Conservation (phyloP, 2,113 vertebrate species). For the Tyto alba region DNA sequence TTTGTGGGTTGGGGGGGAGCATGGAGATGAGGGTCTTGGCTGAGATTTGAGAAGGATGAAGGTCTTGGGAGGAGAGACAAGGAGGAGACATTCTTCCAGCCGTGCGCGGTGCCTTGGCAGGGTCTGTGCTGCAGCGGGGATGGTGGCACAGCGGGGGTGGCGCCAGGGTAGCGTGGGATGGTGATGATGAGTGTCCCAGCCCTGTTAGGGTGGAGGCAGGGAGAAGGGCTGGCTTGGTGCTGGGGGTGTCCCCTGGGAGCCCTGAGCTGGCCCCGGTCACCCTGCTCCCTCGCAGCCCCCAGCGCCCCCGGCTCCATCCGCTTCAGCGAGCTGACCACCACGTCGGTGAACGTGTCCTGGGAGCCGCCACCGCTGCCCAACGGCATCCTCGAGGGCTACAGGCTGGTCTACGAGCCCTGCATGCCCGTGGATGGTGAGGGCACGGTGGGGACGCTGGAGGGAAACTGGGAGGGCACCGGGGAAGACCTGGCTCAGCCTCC, state of each 20-base stretch:
- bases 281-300: conserved; percentile 76
- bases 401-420: conserved; percentile 91
- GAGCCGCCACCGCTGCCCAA: conserved; percentile 89
- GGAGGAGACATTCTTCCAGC: neutral
- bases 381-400: conserved; percentile 89
- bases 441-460: accelerated
- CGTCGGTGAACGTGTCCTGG: conserved; percentile 97
- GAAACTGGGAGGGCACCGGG: neutral
- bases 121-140: neutral
- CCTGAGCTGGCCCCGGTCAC: neutral
- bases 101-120: accelerated
- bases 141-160: neutral
- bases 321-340: conserved; percentile 97
- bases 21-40: accelerated
- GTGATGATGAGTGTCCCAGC: too few species aligned
- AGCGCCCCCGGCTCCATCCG: conserved; percentile 88
- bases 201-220: neutral
- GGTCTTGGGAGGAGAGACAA: neutral
- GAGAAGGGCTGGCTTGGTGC: neutral
- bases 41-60: neutral
- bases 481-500: neutral
- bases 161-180: neutral
- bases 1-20: neutral
- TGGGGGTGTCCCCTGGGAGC: neutral
- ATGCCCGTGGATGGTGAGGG: conserved; percentile 88